A percentile compares a stretch with the other conserved stretches of the same genome.
These are phyloP conservation scores for Eumaeus atala DNA, from an alignment of 1,140 invertebrate species.

Conservation along the genomic window DNA sequence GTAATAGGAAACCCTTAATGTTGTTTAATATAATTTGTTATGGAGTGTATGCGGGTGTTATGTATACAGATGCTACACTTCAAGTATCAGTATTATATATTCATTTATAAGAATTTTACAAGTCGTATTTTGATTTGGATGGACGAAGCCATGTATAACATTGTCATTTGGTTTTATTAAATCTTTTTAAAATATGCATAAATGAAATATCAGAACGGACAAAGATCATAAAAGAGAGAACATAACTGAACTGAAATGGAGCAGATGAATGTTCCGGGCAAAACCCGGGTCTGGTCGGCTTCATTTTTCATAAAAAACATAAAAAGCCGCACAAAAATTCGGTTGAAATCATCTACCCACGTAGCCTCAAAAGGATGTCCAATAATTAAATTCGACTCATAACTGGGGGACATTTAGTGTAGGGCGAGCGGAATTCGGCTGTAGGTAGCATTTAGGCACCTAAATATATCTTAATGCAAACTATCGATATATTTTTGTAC, in stretches of 20 bases:
- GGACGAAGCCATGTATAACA: no score
- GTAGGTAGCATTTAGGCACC: conserved; percentile 27
- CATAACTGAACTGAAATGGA: conserved; percentile 21
- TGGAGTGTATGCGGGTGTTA: no score
- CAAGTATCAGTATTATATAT: no score
- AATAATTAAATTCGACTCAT: conserved; percentile 42
- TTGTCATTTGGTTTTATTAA: background rate
- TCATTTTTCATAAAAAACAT: conserved; percentile 29
- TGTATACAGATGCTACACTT: no score
- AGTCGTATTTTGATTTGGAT: no score
- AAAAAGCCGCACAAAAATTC: conserved; percentile 23
- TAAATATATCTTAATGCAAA: no score
- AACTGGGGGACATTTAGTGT: conserved; percentile 31
- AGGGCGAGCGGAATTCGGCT: conserved; percentile 18
- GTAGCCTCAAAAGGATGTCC: conserved; percentile 28
- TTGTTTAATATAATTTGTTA: no score
- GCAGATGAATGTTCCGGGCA: conserved; percentile 19
- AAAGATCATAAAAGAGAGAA: conserved; percentile 18
- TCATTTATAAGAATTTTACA: no score
- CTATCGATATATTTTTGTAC: no score
- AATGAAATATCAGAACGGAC: conserved; percentile 6
- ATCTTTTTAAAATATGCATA: conserved; percentile 2
- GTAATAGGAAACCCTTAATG: no score
- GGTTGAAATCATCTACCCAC: conserved; percentile 26
- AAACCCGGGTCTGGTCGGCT: conserved; percentile 12